Evolutionary conservation across 2,113 vertebrate species (phyloP).

Genomic region (Macroglossus sobrinus): DNA sequence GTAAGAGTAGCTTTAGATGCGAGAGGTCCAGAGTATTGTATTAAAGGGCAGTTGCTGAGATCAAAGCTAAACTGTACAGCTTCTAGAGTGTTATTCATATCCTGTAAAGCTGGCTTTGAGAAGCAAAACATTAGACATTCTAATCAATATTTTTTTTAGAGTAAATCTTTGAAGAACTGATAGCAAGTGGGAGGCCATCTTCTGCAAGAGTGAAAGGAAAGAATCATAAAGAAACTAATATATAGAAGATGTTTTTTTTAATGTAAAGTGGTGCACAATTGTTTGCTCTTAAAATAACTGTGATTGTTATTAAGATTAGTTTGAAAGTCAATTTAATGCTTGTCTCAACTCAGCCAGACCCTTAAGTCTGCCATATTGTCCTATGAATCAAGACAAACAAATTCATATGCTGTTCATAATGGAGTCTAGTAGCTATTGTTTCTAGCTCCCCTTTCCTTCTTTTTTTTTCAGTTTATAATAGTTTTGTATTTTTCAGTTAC

Average conservation of each 20-base stretch:
- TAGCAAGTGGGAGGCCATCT: not conserved
- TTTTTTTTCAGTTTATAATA: too few species aligned
- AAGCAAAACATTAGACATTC: not conserved
- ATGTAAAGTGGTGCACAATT: not conserved
- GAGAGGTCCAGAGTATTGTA: not conserved
- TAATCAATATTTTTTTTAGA: constrained; percentile 39
- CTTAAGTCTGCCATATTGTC: not conserved
- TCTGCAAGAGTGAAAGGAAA: constrained; percentile 3
- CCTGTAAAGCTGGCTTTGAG: not conserved
- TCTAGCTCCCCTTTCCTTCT: not conserved
- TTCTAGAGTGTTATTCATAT: not conserved
- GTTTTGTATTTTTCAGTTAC: too few species aligned
- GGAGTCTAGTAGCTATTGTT: not conserved
- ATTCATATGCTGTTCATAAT: not conserved
- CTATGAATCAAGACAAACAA: not conserved
- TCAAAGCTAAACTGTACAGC: not conserved
- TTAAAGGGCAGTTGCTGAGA: not conserved
- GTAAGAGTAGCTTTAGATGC: not conserved
- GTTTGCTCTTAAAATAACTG: not conserved
- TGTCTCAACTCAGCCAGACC: not conserved
- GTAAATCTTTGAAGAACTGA: not conserved
- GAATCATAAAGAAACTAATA: not conserved
- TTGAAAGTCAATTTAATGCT: not conserved
- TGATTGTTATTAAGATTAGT: not conserved
- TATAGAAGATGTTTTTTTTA: not conserved